These are phyloP conservation scores for Pterocles burchelli DNA, from an alignment of 2,113 vertebrate species.

Conservation along the genomic window DNA sequence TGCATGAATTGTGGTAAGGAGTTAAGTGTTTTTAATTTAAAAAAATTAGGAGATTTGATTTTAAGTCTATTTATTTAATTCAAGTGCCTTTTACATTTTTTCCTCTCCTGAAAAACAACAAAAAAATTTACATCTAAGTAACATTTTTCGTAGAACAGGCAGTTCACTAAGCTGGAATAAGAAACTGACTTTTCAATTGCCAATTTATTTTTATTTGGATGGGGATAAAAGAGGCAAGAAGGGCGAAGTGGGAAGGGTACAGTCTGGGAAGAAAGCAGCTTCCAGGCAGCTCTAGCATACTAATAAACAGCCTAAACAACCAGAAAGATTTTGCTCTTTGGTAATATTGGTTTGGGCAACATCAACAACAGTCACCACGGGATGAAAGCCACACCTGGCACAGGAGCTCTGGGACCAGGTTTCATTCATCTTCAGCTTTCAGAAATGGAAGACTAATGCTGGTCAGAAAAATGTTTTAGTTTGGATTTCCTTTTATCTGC, in stretches of 20 bases:
- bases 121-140: neutral
- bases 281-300: neutral
- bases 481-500: neutral
- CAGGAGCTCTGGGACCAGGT: neutral
- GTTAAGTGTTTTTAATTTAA: neutral
- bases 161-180: neutral
- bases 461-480: neutral
- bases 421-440: neutral
- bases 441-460: neutral
- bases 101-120: neutral
- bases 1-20: constrained; percentile 28
- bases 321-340: neutral
- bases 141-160: neutral
- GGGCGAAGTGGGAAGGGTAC: neutral
- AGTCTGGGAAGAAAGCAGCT: neutral
- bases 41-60: neutral
- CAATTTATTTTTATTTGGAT: no score
- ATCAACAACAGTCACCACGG: neutral
- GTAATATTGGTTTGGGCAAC: neutral
- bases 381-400: constrained; percentile 19
- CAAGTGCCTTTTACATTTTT: neutral
- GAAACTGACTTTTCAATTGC: constrained; percentile 13
- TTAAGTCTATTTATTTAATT: neutral
- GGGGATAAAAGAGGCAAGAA: neutral
- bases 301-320: neutral